phyloP scores from a whole-genome alignment of 2,797 vertebrate species.

The Periophthalmus magnuspinnatus region DNA sequence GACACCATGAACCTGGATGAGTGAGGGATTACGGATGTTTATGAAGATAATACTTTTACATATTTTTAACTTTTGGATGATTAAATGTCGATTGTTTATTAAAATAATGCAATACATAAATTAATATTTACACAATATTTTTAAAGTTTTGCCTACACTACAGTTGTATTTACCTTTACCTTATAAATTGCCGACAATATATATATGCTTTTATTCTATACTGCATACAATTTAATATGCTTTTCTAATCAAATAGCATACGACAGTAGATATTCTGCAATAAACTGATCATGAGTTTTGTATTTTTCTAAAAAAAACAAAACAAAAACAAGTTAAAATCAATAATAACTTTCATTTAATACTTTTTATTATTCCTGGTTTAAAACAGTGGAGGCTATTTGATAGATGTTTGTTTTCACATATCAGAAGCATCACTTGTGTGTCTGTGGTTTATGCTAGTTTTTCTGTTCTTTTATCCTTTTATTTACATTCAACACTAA shows the following conservation, averaged over 20 bases:
- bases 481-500: constrained; percentile 17
- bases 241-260: constrained; percentile 61
- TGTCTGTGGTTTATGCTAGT: constrained; percentile 44
- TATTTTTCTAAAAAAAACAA: constrained; percentile 45
- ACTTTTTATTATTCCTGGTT: constrained; percentile 64
- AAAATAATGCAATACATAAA: constrained; percentile 35
- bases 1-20: not conserved
- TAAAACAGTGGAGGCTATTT: constrained; percentile 27
- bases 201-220: constrained; percentile 66
- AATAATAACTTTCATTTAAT: constrained; percentile 46
- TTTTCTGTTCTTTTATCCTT: not conserved
- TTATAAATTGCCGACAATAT: constrained; percentile 52
- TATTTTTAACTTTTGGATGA: not conserved
- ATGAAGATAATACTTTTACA: not conserved
- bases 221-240: constrained; percentile 65
- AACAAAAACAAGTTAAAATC: no score
- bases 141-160: constrained; percentile 55
- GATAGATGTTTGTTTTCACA: constrained; percentile 30
- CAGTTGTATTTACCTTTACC: not conserved
- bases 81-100: not conserved
- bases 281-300: constrained; percentile 37
- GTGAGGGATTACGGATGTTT: not conserved
- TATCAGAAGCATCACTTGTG: constrained; percentile 36
- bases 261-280: constrained; percentile 59
- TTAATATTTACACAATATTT: constrained; percentile 28